Conservation (phyloP, 2,888 invertebrate genomes). For the Leptopilina syphax region DNA sequence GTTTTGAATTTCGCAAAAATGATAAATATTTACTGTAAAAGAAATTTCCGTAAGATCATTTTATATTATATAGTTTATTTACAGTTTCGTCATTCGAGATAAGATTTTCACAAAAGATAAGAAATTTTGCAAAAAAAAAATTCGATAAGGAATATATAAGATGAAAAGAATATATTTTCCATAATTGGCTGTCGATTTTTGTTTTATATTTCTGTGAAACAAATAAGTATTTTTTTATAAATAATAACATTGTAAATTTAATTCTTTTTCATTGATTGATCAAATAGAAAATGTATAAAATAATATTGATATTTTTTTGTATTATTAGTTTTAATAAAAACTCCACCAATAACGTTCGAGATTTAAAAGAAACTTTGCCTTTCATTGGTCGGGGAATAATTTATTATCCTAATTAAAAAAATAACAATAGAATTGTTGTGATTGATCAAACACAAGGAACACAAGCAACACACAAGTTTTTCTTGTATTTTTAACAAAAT, state of each 20-base stretch:
- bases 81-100: slow-evolving; percentile 24
- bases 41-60: background rate
- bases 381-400: background rate
- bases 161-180: background rate
- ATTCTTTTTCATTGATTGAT: background rate
- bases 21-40: slow-evolving; percentile 1
- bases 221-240: background rate
- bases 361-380: background rate
- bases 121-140: background rate
- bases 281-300: too few relatives aligned
- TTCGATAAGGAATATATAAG: background rate
- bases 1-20: background rate
- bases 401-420: background rate
- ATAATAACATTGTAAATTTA: background rate
- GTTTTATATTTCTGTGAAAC: background rate
- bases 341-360: background rate
- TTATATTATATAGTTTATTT: slow-evolving; percentile 7
- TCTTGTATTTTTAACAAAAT: too few relatives aligned
- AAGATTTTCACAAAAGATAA: slow-evolving; percentile 11
- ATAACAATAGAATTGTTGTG: too few relatives aligned
- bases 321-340: background rate
- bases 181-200: too few relatives aligned
- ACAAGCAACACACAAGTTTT: too few relatives aligned
- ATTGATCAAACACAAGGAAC: too few relatives aligned
- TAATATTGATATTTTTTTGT: background rate